phyloP scores from a whole-genome alignment of 2,113 vertebrate genomes.

The Thomomys bottae region DNA sequence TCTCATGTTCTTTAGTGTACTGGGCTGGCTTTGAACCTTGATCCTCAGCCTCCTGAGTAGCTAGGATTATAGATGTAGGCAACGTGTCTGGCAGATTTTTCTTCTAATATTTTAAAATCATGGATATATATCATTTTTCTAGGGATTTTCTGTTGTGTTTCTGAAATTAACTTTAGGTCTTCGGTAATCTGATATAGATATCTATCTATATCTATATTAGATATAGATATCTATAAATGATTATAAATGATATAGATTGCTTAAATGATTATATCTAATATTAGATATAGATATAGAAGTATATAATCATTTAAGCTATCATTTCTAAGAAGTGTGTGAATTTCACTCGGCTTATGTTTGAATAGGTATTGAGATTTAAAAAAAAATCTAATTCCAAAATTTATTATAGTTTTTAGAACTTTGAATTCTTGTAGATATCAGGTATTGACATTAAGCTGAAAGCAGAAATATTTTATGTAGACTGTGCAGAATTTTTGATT shows the following conservation, averaged over 20 bases:
- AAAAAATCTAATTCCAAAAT: not conserved
- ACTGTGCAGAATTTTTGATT: not conserved
- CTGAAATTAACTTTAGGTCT: constrained; percentile 1
- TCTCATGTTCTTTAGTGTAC: too few relatives aligned
- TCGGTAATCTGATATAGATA: not conserved
- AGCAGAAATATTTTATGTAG: not conserved
- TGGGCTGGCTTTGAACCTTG: too few relatives aligned
- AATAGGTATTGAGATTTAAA: not conserved
- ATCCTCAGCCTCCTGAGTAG: too few relatives aligned
- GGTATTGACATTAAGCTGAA: not conserved
- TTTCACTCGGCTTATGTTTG: not conserved
- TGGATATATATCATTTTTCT: not conserved
- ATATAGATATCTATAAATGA: too few relatives aligned
- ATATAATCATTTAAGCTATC: not conserved
- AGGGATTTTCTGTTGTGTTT: not conserved
- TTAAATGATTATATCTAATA: too few relatives aligned
- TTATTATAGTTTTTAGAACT: not conserved
- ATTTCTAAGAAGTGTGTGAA: not conserved
- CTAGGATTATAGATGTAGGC: too few relatives aligned
- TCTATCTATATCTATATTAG: too few relatives aligned
- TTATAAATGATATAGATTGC: too few relatives aligned
- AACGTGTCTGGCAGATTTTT: too few relatives aligned
- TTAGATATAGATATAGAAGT: too few relatives aligned
- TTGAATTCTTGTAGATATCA: not conserved
- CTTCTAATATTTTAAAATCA: not conserved